A percentile compares a stretch with the other conserved stretches of the same genome.
Evolutionary conservation across 2,113 vertebrate species (phyloP).

Genomic region (Platichthys stellatus): DNA sequence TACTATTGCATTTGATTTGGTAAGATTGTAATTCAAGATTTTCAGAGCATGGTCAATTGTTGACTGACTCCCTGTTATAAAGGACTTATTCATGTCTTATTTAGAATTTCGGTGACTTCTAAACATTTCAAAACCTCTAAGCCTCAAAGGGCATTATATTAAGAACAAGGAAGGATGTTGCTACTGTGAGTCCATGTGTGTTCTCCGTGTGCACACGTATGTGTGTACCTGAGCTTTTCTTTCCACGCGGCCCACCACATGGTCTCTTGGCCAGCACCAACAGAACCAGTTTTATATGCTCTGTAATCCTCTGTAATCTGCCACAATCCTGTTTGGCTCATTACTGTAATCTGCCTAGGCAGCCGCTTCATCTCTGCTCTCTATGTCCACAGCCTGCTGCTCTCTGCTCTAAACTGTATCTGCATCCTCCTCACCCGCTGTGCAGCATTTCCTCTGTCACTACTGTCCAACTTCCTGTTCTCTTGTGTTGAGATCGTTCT

Average conservation of each 20-base stretch:
- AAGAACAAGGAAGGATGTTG: background rate
- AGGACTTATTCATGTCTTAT: too few relatives aligned
- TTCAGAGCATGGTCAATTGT: too few relatives aligned
- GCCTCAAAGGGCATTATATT: background rate
- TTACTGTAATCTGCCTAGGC: constrained; percentile 68
- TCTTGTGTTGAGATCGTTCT: background rate
- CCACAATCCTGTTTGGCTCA: constrained; percentile 65
- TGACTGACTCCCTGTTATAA: too few relatives aligned
- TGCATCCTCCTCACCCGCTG: constrained; percentile 10
- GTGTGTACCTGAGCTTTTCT: constrained; percentile 17
- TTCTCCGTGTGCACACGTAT: constrained; percentile 2
- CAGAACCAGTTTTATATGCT: constrained; percentile 40
- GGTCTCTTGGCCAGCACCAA: constrained; percentile 28
- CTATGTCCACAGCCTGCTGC: background rate
- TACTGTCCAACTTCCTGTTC: background rate
- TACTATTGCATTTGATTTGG: background rate
- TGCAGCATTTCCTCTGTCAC: constrained; percentile 3
- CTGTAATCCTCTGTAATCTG: constrained; percentile 63
- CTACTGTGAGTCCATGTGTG: background rate
- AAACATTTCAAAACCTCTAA: too few relatives aligned
- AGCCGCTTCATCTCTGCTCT: constrained; percentile 34
- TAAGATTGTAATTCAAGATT: background rate
- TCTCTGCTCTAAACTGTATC: background rate
- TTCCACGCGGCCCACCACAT: constrained; percentile 53
- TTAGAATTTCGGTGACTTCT: too few relatives aligned